A percentile compares a stretch with the other conserved stretches of the same genome.
These are phyloP conservation scores for Meghimatium bilineatum DNA, from an alignment of 2,888 invertebrate genomes.

Conservation along the genomic window DNA sequence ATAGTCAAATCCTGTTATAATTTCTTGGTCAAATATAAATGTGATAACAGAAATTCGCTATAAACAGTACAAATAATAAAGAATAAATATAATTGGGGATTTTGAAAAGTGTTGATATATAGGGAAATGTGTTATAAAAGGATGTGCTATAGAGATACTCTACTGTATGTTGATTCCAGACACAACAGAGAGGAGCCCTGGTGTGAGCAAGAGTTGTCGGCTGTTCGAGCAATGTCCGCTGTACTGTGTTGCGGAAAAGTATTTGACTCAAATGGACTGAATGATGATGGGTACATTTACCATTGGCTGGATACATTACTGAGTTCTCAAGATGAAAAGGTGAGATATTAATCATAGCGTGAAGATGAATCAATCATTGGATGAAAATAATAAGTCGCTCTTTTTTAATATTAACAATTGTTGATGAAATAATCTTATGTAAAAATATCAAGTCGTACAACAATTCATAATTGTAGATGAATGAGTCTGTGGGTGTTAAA, in stretches of 20 bases:
- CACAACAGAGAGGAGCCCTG: slow-evolving; percentile 72
- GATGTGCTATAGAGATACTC: too few species aligned
- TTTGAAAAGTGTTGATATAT: too few species aligned
- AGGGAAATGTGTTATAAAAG: too few species aligned
- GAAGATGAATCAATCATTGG: not conserved
- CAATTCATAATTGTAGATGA: not conserved
- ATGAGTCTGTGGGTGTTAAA: not conserved
- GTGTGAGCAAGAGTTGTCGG: slow-evolving; percentile 79
- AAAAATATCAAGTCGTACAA: not conserved
- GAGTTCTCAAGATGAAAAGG: slow-evolving; percentile 85
- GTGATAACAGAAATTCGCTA: too few species aligned
- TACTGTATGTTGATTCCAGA: slow-evolving; percentile 37
- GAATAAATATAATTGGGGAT: too few species aligned
- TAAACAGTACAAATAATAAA: too few species aligned
- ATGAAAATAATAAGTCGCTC: not conserved
- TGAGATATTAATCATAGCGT: slow-evolving; percentile 47
- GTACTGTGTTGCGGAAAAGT: slow-evolving; percentile 96
- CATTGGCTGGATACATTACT: slow-evolving; percentile 95
- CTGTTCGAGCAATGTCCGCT: slow-evolving; percentile 92
- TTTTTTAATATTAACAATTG: not conserved
- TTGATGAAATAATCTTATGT: not conserved
- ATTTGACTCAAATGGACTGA: slow-evolving; percentile 87
- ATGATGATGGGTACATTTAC: slow-evolving; percentile 93
- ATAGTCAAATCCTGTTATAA: not conserved
- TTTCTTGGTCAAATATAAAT: too few species aligned